Percentiles rank a stretch among this genome's conserved stretches.
Evolutionary conservation across 2,888 invertebrate genomes (phyloP).

Genomic region (Phyto melanocephala): DNA sequence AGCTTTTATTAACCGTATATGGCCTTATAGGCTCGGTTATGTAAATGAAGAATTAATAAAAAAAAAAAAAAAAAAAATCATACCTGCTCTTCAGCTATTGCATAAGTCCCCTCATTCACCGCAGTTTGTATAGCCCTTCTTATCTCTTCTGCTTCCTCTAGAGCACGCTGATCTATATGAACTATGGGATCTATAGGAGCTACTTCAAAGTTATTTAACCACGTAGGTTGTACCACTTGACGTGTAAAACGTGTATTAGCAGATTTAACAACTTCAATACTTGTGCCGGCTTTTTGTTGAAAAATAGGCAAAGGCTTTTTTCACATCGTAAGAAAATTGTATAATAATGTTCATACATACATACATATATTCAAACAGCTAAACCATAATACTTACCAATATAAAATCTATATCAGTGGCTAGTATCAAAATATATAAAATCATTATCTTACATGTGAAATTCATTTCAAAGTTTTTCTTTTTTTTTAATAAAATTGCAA

Average conservation of each 20-base stretch:
- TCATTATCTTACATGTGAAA: not conserved
- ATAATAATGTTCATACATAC: not conserved
- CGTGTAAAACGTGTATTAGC: not conserved
- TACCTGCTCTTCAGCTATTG: slow-evolving; percentile 69
- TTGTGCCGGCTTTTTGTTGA: not conserved
- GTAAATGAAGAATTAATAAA: too few species aligned
- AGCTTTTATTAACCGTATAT: too few species aligned
- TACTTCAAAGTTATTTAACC: slow-evolving; percentile 63
- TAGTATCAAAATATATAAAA: slow-evolving; percentile 24
- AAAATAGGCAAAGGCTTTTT: slow-evolving; percentile 21
- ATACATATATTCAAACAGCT: not conserved
- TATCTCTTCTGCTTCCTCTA: slow-evolving; percentile 69
- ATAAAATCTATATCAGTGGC: not conserved
- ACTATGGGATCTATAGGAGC: slow-evolving; percentile 64
- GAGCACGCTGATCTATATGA: slow-evolving; percentile 66
- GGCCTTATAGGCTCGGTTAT: too few species aligned
- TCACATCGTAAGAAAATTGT: too few species aligned
- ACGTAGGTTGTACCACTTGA: slow-evolving; percentile 70
- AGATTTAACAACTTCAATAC: not conserved
- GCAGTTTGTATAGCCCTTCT: slow-evolving; percentile 70
- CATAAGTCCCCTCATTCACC: slow-evolving; percentile 69
- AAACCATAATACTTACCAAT: not conserved
- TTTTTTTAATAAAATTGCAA: not conserved
- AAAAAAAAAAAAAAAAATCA: too few species aligned
- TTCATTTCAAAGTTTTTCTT: slow-evolving; percentile 15